phyloP scores from a whole-genome alignment of 2,888 invertebrate genomes.

The Dermolepida albohirtum region DNA sequence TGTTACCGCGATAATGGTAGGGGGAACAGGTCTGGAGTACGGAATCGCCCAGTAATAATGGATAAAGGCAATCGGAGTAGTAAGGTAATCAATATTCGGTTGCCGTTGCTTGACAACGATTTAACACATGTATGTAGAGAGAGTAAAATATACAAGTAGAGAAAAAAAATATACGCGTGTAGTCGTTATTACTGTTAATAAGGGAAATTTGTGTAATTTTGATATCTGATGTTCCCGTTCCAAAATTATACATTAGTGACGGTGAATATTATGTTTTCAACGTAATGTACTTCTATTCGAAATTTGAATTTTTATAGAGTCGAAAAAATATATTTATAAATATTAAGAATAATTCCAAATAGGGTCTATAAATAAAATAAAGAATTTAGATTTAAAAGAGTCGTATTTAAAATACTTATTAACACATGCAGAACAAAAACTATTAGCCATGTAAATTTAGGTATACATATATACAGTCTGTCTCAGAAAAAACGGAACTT shows the following conservation, averaged over 20 bases:
- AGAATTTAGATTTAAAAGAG: no score
- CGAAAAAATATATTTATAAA: no score
- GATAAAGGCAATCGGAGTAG: constrained; percentile 32
- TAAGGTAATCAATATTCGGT: constrained; percentile 30
- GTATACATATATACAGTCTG: no score
- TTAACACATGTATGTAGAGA: constrained; percentile 31
- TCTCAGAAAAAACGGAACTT: no score
- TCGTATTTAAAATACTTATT: no score
- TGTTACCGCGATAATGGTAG: background rate
- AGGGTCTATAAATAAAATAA: no score
- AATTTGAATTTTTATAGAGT: no score
- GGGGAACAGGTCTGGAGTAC: background rate
- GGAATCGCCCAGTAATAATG: constrained; percentile 37
- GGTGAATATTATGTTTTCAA: no score
- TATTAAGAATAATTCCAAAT: no score
- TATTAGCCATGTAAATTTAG: no score
- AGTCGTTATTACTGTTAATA: constrained; percentile 25
- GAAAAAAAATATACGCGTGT: constrained; percentile 13
- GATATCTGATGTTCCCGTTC: background rate
- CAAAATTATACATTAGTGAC: no score
- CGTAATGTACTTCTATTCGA: background rate
- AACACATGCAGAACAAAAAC: no score
- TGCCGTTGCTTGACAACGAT: constrained; percentile 34
- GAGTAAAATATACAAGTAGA: constrained; percentile 11
- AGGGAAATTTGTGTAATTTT: constrained; percentile 35